Evolutionary conservation across 2,113 vertebrate species (phyloP).

Genomic region (Bubalus kerabau): DNA sequence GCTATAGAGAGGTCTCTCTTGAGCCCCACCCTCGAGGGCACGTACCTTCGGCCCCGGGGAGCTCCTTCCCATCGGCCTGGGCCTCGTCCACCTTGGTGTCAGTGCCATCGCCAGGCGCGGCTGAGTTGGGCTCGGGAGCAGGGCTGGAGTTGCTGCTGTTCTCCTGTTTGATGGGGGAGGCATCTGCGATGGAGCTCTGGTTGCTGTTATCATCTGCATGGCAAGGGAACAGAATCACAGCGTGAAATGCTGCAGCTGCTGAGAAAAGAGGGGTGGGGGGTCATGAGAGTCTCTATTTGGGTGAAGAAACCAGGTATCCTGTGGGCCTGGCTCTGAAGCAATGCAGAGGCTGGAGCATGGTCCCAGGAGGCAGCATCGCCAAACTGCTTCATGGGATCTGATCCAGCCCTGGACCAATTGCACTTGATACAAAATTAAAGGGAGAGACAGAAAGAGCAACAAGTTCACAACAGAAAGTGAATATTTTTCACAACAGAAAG

Average conservation of each 20-base stretch:
- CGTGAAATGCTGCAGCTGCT: not conserved
- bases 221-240: not conserved
- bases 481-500: fast-evolving
- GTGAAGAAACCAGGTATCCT: not conserved
- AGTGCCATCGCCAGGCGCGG: slow-evolving; percentile 81
- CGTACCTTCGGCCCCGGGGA: slow-evolving; percentile 84
- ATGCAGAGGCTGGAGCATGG: not conserved
- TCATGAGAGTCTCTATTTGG: not conserved
- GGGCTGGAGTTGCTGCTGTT: slow-evolving; percentile 96
- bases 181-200: slow-evolving; percentile 97
- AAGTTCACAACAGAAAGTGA: fast-evolving
- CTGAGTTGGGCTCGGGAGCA: slow-evolving; percentile 84
- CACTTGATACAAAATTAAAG: not conserved
- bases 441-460: not conserved
- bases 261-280: not conserved
- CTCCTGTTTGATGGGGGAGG: slow-evolving; percentile 96
- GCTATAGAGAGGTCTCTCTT: fast-evolving
- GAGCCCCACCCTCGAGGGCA: fast-evolving
- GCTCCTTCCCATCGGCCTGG: slow-evolving; percentile 85
- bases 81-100: slow-evolving; percentile 87
- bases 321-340: not conserved
- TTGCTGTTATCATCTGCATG: slow-evolving; percentile 95
- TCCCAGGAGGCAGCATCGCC: fast-evolving
- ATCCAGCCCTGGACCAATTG: not conserved
- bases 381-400: fast-evolving